These are phyloP conservation scores for Tricholauxania praeusta DNA, from an alignment of 2,888 invertebrate genomes.

Conservation along the genomic window DNA sequence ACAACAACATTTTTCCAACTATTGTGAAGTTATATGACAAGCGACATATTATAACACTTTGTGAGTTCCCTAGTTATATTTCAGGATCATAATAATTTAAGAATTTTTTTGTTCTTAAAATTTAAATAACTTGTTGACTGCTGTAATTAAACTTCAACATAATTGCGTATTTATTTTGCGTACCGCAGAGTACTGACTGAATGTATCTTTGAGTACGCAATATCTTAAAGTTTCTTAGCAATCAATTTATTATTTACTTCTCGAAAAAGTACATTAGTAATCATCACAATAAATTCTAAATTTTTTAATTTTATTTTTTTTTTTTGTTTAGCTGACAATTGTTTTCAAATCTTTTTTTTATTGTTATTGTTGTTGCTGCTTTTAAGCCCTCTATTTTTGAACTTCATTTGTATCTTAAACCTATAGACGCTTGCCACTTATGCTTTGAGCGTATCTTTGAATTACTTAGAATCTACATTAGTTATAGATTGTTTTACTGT, in stretches of 20 bases:
- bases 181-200: too few species aligned
- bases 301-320: constrained; percentile 17
- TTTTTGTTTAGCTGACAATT: constrained; percentile 19
- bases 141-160: too few species aligned
- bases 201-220: too few species aligned
- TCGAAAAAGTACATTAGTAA: constrained; percentile 26
- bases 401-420: constrained; percentile 12
- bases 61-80: too few species aligned
- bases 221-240: too few species aligned
- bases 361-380: constrained; percentile 30
- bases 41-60: too few species aligned
- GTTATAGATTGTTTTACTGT: constrained; percentile 19
- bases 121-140: too few species aligned
- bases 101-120: too few species aligned
- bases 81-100: too few species aligned
- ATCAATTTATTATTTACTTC: constrained; percentile 15
- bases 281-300: constrained; percentile 25
- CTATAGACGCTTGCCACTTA: constrained; percentile 15
- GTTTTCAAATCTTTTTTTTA: constrained; percentile 24
- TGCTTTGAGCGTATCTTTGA: constrained; percentile 25
- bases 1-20: too few species aligned
- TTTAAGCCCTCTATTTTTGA: not conserved
- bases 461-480: constrained; percentile 29
- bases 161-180: too few species aligned
- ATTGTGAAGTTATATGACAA: too few species aligned